phyloP scores from a whole-genome alignment of 2,113 vertebrate genomes.

The Hippocampus mohnikei region DNA sequence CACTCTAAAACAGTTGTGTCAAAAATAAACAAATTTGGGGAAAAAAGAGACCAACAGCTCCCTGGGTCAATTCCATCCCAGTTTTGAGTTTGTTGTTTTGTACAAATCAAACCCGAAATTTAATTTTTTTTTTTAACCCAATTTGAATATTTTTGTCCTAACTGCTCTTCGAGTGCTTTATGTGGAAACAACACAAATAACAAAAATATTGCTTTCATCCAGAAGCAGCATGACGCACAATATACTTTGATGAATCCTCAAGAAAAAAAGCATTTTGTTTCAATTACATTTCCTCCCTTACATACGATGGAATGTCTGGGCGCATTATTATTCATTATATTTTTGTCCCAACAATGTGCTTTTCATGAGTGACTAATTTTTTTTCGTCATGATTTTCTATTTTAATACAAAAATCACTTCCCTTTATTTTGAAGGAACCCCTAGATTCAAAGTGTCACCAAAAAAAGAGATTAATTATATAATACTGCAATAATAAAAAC shows the following conservation, averaged over 20 bases:
- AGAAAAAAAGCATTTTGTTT: constrained; percentile 47
- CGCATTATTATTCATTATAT: constrained; percentile 33
- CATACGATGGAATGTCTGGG: constrained; percentile 68
- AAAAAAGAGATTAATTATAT: constrained; percentile 43
- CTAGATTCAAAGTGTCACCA: constrained; percentile 32
- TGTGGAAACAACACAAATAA: constrained; percentile 30
- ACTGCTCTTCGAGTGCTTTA: constrained; percentile 2
- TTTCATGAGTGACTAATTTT: constrained; percentile 55
- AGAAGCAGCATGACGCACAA: constrained; percentile 54
- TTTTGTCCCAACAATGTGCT: constrained; percentile 67
- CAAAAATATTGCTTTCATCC: constrained; percentile 69
- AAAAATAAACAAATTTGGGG: no score
- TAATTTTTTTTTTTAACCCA: no score
- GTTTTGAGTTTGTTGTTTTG: no score
- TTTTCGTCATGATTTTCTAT: constrained; percentile 38
- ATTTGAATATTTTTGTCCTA: no score
- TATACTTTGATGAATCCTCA: constrained; percentile 58
- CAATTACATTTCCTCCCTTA: constrained; percentile 60
- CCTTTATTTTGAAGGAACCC: constrained; percentile 39
- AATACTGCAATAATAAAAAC: constrained; percentile 67
- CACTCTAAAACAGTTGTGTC: no score
- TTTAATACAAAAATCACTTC: constrained; percentile 58
- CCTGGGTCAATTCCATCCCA: no score
- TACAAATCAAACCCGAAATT: no score
- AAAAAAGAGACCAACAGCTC: no score